A percentile compares a stretch with the other conserved stretches of the same genome.
These are phyloP conservation scores for Phaenicophaeus curvirostris DNA, from an alignment of 2,797 vertebrate genomes.

Conservation along the genomic window DNA sequence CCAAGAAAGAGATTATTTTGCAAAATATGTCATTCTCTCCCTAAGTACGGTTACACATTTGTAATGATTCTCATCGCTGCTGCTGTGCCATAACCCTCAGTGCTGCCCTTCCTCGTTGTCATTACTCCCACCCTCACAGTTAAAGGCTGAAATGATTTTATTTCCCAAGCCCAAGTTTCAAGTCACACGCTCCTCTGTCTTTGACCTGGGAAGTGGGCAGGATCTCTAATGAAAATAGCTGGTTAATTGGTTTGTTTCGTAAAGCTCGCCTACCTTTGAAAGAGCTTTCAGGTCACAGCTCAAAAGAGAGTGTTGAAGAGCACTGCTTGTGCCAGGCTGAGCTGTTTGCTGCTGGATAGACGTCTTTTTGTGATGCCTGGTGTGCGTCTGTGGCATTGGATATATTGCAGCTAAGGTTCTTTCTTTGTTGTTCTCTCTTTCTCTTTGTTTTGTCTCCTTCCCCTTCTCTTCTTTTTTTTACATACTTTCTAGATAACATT, in stretches of 20 bases:
- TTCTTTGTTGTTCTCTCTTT: slow-evolving; percentile 8
- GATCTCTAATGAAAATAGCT: background rate
- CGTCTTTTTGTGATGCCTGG: background rate
- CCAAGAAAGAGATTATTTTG: background rate
- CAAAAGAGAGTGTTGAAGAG: background rate
- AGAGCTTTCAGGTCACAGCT: background rate
- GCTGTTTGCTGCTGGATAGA: background rate
- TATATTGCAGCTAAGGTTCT: background rate
- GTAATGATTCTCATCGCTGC: background rate
- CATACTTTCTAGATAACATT: slow-evolving; percentile 12
- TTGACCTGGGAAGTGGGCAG: background rate
- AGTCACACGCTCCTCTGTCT: background rate
- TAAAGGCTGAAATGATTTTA: background rate
- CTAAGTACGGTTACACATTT: rapidly evolving
- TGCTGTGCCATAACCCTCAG: background rate
- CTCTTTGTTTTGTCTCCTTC: background rate
- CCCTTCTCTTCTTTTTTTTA: background rate
- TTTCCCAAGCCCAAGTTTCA: background rate
- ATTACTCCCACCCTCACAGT: background rate
- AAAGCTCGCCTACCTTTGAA: background rate
- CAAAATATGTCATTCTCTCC: background rate
- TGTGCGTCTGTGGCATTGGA: rapidly evolving
- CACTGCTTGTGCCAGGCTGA: background rate
- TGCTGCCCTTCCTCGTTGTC: background rate
- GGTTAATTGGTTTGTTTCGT: slow-evolving; percentile 9